Evolutionary conservation across 2,113 vertebrate species (phyloP), one percentile per base, ranked within the genome.

Genomic region (Tonatia bakeri): DNA sequence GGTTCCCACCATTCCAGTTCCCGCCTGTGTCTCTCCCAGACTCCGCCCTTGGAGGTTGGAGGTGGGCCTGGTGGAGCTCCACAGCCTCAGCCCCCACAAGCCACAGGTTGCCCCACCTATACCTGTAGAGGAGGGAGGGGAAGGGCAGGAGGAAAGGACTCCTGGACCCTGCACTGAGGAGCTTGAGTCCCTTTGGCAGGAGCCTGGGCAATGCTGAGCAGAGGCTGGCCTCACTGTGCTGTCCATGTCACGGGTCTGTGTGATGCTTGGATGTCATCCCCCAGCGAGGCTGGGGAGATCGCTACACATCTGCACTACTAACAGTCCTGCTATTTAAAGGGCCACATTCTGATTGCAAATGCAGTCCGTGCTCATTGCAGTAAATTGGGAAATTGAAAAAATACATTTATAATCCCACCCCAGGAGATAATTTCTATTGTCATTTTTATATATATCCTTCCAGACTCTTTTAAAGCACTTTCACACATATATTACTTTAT

Each of bases 371-470:
- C 69, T 94, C 33, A 40, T 72, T 84, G 88, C 31, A 65, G 77
- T 54, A 77, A 87, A 70, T n/a, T 54, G 83, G 77, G 77, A 77
- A 94, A 94, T 87, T 76, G 33, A 88, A 93, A 65, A 61, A 43
- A 45, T 19, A 22, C 77, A 40, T 89, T 64, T 40, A 50, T 79
- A 79, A 84, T 43, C 38, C 80, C 72, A 85, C 54, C 45, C 54
- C 31, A 43, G 72, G 33, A 67, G 79, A 84, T 85, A 73, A 85
- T 56, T 73, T 67, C 54, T 84, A 3, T 45, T 88, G 69, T 88
- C 52, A 72, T 72, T 92, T 72, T 79, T 79, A 65, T 92, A 76
- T 84, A 3, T 72, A 28, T 88, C 45, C 61, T 84, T 72, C 54
- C 43, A 38, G 88, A 76, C 11, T n/a, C 36, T 86, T 87, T 67